These are phyloP conservation scores for Orthochromis malagaraziensis DNA, from an alignment of 2,113 vertebrate genomes.

Conservation along the genomic window DNA sequence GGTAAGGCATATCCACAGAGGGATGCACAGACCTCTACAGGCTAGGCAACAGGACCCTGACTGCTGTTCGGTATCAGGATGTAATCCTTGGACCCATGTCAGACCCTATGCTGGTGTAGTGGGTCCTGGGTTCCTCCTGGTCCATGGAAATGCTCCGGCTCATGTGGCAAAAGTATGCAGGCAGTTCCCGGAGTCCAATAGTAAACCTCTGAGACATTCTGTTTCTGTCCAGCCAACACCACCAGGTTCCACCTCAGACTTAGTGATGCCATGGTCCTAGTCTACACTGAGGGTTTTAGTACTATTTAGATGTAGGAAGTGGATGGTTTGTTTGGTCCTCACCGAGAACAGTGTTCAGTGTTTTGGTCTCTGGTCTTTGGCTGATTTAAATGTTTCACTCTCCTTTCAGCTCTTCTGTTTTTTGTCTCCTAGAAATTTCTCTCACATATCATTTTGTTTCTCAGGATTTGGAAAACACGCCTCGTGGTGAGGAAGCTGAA, in stretches of 20 bases:
- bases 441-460: neutral
- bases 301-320: neutral
- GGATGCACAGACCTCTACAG: neutral
- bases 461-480: slow-evolving; percentile 83
- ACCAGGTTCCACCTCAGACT: neutral
- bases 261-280: neutral
- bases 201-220: accelerated
- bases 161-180: accelerated
- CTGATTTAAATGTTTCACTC: neutral
- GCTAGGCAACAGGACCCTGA: neutral
- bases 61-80: neutral
- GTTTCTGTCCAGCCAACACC: neutral
- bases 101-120: neutral
- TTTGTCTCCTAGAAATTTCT: neutral
- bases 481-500: slow-evolving; percentile 65
- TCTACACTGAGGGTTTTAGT: neutral
- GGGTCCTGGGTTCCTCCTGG: neutral
- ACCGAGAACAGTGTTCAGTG: neutral
- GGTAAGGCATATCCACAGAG: neutral
- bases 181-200: neutral
- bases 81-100: neutral
- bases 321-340: neutral
- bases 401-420: neutral
- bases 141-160: accelerated
- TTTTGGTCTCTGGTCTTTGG: neutral